Base-by-base conservation (phyloP, 2,888 invertebrate genomes). In the Lepidochitona cinerea region DNA sequence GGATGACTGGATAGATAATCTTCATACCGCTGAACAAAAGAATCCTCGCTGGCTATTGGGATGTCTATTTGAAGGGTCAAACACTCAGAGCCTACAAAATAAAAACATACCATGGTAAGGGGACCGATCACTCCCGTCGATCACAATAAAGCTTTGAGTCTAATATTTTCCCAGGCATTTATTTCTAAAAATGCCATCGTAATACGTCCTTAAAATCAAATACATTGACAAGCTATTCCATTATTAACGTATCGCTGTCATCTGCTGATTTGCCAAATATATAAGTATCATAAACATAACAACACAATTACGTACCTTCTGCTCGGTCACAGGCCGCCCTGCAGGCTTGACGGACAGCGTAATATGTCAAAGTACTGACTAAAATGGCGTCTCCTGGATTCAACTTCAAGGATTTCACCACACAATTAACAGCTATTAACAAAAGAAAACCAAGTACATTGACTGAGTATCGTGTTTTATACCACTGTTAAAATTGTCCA, bases 391-490 rank as follows among this genome's bases (percentile, higher is more conserved):
- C 85, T 0, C 81, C 81, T 1, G 68, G 29, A 26, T 75, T 68
- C 37, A 82, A 74, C 5, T 79, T 78, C n/a, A 73, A 79, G 0
- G 83, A 78, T 69, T 83, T 84, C 59, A 85, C 54, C 12, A 83
- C 79, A 7, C 78, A 76, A 67, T 86, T 86, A 0, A 83, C 73
- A n/a, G 81, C 86, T 85, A 71, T 7, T 72, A 73, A 41, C 33
- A 71, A 32, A 49, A 23, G 9, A 18, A 12, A 41, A 41, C 18
- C 9, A 12, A 41, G 9, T 12, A 41, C 9, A 41, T 12, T 18
- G 18, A 9, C 9, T 41, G 41, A 9, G 18, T 9, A 12, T 12
- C 9, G 18, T 41, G 41, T 9, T 41, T 41, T 41, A 41, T 12
- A 41, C 9, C 18, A 12, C 18, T 41, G 41, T 41, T 41, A 41